Base-by-base conservation (phyloP, 2,113 vertebrate species). In the Oriolus oriolus region DNA sequence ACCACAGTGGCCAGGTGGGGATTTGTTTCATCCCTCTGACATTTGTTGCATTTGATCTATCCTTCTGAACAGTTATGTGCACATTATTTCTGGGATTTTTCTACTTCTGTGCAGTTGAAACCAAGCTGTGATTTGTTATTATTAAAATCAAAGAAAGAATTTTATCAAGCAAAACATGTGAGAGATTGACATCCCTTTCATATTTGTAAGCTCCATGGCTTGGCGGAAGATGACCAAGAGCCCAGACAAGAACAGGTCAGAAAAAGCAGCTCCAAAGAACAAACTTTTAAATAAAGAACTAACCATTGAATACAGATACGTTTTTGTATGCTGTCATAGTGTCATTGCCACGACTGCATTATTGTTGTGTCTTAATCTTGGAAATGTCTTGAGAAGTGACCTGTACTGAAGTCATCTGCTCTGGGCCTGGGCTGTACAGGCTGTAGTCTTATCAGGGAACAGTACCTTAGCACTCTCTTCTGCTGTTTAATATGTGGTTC, bases 121-220 rank as follows among this genome's bases (percentile, higher is more conserved):
- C 41, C 65, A 91, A 89, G 63, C 71, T 93, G 85, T 76, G 53
- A 79, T 90, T 80, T 85, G 26, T 74, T 89, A 49, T 84, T 88
- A 63, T 59, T 90, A 66, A 96, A 96, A 61, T 45, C 41, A 83
- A 92, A 74, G 71, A 16, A 63, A 78, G 56, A 63, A 66, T 87
- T 92, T 93, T 90, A 56, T 66, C 76, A 66, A 65, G 33, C 45
- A 77, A 71, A 65, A 42, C 11, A 7, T 30, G 9, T 21, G 21
- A 57, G 47, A 70, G 50, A 33, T 50, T 61, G 54, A 63, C 35
- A 44, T 80, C 27, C 5, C 8, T 77, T 80, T 88, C 11, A 2
- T 50, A 50, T 81, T 77, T 84, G 63, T 30, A 45, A 63, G 35
- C 21, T 90, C 33, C 1, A 0, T 42, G 19, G 41, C 59, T 85